Base-by-base conservation (phyloP, 1,140 invertebrate species). In the Lordiphosa stackelbergi region DNA sequence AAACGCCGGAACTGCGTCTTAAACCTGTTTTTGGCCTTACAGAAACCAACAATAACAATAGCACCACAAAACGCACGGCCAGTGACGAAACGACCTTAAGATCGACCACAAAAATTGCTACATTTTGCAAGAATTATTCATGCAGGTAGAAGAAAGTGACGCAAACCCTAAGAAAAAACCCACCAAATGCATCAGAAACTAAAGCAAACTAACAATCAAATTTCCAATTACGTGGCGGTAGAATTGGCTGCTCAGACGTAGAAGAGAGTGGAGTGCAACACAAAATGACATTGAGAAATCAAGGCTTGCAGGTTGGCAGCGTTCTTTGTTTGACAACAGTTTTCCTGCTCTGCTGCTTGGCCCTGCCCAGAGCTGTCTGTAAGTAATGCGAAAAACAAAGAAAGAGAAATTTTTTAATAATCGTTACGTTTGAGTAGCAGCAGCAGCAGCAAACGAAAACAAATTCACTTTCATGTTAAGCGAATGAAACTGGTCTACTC, bases 391-490 rank as follows among this genome's bases (percentile, higher is more conserved):
- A 31, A 31, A 31, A 31, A 8, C 7, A 31, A 31, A 31, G 28
- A 31, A 31, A 31, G 28, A 31, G 28, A 31, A 31, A 31, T 31
- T 31, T 62, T 66, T 75, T 38, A 45, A 65, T 54, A 51, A 40
- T 34, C 46, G 70, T 79, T 74, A 70, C 70, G 70, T 68, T 73
- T 28, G 48, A 55, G 46, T 55, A 51, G 55, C 41, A 38, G 49
- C 24, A 51, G 55, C 41, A 38, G 49, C 28, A 31, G 43, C 24
- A 34, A 46, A 46, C 58, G 58, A 75, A 83, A 81, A 79, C 74
- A 83, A 83, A 81, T 85, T 83, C 77, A 83, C 77, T 83, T 85
- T 85, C 74, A 56, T 79, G 58, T 72, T 56, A 72, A 79, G 74
- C 79, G 62, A 79, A 73, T 56, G 68, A 85, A 85, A 85, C 79